These are phyloP conservation scores for Phymatocera aterrima DNA, from an alignment of 2,888 invertebrate species.

Conservation along the genomic window DNA sequence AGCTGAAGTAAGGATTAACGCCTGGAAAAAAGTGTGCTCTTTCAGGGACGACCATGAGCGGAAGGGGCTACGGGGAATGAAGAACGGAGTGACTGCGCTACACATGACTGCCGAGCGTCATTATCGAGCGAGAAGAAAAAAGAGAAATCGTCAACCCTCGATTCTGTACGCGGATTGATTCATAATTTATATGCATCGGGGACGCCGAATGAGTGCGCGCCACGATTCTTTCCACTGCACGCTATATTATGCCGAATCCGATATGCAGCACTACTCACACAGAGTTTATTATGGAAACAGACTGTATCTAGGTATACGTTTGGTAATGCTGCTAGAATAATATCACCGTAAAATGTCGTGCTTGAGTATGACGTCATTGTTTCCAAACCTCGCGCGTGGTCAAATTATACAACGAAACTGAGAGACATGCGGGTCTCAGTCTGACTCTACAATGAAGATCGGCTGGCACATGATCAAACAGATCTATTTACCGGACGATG, in stretches of 20 bases:
- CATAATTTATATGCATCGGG: too few relatives aligned
- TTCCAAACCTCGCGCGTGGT: slow-evolving; percentile 7
- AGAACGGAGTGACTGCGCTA: slow-evolving; percentile 7
- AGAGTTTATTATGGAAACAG: background rate
- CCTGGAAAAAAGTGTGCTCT: slow-evolving; percentile 40
- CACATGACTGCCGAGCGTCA: background rate
- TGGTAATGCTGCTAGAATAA: background rate
- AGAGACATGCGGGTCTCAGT: slow-evolving; percentile 6
- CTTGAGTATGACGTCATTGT: background rate
- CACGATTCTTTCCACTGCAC: too few relatives aligned
- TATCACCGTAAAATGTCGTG: slow-evolving; percentile 14
- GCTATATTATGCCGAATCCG: background rate
- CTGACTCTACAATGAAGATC: background rate
- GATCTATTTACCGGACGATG: slow-evolving; percentile 19
- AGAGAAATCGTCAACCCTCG: background rate
- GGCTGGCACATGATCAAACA: background rate
- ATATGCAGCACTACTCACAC: too few relatives aligned
- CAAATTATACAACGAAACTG: background rate
- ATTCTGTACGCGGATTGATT: background rate
- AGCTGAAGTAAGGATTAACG: slow-evolving; percentile 48
- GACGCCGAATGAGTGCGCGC: background rate
- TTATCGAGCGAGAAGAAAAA: background rate
- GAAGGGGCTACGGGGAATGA: background rate
- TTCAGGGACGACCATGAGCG: background rate
- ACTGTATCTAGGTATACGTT: background rate